Conservation (phyloP, 2,797 vertebrate genomes). For the Melopsittacus undulatus region DNA sequence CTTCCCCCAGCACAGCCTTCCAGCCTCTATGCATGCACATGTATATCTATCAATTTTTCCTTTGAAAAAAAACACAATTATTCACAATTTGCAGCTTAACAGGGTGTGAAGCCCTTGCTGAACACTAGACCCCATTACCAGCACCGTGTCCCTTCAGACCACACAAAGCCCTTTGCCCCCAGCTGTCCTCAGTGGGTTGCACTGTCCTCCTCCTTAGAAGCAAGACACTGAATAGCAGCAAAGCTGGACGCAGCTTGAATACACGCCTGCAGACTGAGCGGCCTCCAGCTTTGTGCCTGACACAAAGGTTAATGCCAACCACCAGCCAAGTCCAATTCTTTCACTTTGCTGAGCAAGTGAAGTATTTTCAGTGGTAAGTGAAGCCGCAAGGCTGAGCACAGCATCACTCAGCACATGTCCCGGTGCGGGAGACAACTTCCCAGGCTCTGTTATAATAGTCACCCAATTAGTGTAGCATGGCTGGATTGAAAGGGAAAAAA, state of each 20-base stretch:
- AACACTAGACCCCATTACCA: background rate
- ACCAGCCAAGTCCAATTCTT: background rate
- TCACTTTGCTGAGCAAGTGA: background rate
- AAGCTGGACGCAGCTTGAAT: background rate
- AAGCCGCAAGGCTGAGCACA: background rate
- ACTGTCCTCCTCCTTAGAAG: background rate
- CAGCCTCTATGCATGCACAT: background rate
- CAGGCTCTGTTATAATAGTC: accelerated
- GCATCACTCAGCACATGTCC: background rate
- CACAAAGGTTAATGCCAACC: conserved; percentile 14
- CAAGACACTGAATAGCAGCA: background rate
- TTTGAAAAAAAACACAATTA: background rate
- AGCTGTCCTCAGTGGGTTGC: background rate
- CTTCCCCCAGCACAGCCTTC: background rate
- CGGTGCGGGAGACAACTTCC: background rate
- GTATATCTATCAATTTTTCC: background rate
- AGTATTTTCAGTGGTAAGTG: background rate
- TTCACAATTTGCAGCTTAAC: background rate
- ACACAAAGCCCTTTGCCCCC: background rate
- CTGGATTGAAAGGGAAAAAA: background rate
- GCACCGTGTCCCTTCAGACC: background rate
- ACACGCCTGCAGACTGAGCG: background rate
- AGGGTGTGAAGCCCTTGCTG: background rate
- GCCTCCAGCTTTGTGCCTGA: background rate
- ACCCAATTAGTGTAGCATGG: background rate